Evolutionary conservation across 2,797 vertebrate genomes (phyloP).

Genomic region (Falco cherrug): DNA sequence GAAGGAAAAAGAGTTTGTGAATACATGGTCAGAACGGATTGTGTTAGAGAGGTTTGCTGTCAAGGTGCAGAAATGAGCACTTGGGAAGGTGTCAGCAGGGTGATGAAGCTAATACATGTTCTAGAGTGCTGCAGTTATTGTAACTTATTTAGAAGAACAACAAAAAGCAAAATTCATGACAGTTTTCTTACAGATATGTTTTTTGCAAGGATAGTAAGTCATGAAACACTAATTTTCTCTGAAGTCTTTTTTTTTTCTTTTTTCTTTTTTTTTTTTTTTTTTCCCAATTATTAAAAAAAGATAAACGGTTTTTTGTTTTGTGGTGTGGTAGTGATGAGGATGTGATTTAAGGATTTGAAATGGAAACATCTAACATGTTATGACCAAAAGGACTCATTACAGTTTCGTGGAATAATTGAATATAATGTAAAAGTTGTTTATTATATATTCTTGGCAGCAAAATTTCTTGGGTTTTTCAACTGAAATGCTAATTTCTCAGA

Average conservation of each 20-base stretch:
- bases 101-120: background rate
- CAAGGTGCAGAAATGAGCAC: background rate
- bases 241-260: background rate
- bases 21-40: background rate
- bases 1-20: background rate
- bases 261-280: accelerated
- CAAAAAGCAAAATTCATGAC: background rate
- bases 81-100: background rate
- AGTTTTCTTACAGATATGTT: background rate
- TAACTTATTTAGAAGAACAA: background rate
- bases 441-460: background rate
- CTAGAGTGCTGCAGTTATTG: background rate
- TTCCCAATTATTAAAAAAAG: background rate
- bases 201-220: background rate
- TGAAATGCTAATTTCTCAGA: background rate
- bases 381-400: background rate
- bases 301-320: background rate
- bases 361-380: background rate
- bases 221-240: background rate
- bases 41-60: background rate
- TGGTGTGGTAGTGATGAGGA: background rate
- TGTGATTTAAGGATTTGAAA: background rate
- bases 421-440: background rate
- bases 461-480: background rate
- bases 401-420: background rate